Base-by-base conservation (phyloP, 2,797 vertebrate species). In the Tokudaia tokunoshimensis region DNA sequence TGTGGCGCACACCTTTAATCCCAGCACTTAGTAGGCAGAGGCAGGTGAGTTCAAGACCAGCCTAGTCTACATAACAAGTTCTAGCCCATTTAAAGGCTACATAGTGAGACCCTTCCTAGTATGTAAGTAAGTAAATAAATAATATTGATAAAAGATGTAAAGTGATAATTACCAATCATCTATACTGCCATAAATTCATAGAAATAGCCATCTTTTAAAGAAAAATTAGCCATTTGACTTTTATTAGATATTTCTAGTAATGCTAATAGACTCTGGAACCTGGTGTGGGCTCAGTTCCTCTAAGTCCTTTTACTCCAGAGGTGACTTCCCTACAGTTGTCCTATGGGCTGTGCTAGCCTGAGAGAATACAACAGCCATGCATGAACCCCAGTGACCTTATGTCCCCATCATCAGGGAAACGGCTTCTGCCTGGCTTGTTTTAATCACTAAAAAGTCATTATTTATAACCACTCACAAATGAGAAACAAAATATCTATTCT, bases 381-480 rank as follows among this genome's bases (percentile, higher is more conserved):
- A 65, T 55, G 19, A 95, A 83, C 15, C 55, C 80, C 50, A 81
- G 17, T 20, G 65, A 92, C 9, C 8, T n/a, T 65, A 7, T 80
- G 63, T 94, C 50, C 80, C 59, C 63, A 24, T 87, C 26, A 89
- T 22, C n/a, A 89, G 95, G 63, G n/a, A 94, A 96, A 95, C 2
- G 7, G 44, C 86, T 76, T 97, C 90, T 95, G 57, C 52, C 67
- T 97, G 90, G 44, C 61, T 89, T 94, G 61, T n/a, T 75, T 85
- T 63, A 92, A 94, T 79, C 80, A 96, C 59, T 87, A 90, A 97
- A 98, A 8, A 72, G 20, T 4, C 67, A 89, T 63, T 92, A 91
- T 92, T 92, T 89, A 95, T 84, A 95, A 29, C 26, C 26, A 93
- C 1, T 70, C 79, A 89, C 29, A 13, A 98, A 97, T 89, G 85